phyloP scores from a whole-genome alignment of 2,797 vertebrate genomes.

The Leptodon cayanensis region DNA sequence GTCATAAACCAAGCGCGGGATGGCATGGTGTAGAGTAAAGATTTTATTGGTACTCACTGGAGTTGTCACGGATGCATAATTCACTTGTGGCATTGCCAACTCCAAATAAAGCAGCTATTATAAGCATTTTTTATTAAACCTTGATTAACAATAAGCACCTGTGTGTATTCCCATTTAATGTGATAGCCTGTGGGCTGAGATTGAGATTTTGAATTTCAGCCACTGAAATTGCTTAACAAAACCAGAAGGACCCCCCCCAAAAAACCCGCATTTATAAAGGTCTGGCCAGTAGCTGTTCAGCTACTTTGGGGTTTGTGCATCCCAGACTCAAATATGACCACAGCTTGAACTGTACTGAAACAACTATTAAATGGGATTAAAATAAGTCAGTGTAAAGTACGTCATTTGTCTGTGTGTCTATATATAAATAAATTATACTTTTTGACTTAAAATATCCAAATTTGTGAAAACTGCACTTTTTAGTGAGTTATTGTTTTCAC shows the following conservation, averaged over 20 bases:
- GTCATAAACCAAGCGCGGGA: background rate
- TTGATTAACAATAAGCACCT: background rate
- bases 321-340: background rate
- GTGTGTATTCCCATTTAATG: background rate
- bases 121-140: background rate
- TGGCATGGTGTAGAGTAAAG: background rate
- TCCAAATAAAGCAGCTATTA: background rate
- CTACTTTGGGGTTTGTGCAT: background rate
- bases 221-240: background rate
- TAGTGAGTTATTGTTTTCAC: background rate
- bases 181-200: background rate
- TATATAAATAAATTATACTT: background rate
- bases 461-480: background rate
- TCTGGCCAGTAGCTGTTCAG: background rate
- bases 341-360: background rate
- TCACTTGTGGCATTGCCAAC: background rate
- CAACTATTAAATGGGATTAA: background rate
- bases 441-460: background rate
- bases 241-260: background rate
- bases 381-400: background rate
- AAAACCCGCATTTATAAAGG: rapidly evolving
- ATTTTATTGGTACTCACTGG: background rate
- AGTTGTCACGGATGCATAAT: background rate
- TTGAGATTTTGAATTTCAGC: background rate
- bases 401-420: background rate